Evolutionary conservation across 2,888 invertebrate species (phyloP).

Genomic region (Lithophane semibrunnea): DNA sequence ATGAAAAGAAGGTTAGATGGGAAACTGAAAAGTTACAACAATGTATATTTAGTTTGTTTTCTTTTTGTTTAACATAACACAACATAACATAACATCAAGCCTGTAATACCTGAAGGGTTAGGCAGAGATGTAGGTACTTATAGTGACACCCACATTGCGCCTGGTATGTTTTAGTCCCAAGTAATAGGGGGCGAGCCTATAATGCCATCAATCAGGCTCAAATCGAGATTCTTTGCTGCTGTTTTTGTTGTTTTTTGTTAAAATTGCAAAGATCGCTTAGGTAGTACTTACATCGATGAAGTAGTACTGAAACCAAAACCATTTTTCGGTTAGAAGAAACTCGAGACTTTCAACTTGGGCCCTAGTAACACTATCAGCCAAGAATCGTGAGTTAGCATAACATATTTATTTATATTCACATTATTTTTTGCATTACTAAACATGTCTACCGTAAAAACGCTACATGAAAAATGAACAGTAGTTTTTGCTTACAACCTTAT

Average conservation of each 20-base stretch:
- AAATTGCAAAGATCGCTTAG: neutral
- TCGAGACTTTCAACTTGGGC: slow-evolving; percentile 4
- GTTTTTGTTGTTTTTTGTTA: neutral
- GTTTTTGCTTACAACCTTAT: slow-evolving; percentile 63
- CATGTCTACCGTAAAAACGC: slow-evolving; percentile 73
- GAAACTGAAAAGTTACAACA: slow-evolving; percentile 46
- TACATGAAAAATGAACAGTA: slow-evolving; percentile 79
- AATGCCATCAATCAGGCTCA: too few species aligned
- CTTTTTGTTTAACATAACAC: neutral
- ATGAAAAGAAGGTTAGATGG: slow-evolving; percentile 55
- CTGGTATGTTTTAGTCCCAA: too few species aligned
- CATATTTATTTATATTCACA: slow-evolving; percentile 64
- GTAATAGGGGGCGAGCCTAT: too few species aligned
- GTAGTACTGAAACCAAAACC: neutral
- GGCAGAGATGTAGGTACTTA: too few species aligned
- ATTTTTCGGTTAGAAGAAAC: neutral
- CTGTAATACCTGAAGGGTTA: too few species aligned
- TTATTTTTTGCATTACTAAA: slow-evolving; percentile 72
- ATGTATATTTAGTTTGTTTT: neutral
- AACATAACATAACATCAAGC: too few species aligned
- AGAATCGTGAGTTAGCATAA: slow-evolving; percentile 57
- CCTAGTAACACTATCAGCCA: slow-evolving; percentile 35
- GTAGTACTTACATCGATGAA: neutral
- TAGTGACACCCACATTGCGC: too few species aligned
- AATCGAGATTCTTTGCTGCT: too few species aligned